These are phyloP conservation scores for Cirrhinus mrigala DNA, from an alignment of 2,797 vertebrate species.

Conservation along the genomic window DNA sequence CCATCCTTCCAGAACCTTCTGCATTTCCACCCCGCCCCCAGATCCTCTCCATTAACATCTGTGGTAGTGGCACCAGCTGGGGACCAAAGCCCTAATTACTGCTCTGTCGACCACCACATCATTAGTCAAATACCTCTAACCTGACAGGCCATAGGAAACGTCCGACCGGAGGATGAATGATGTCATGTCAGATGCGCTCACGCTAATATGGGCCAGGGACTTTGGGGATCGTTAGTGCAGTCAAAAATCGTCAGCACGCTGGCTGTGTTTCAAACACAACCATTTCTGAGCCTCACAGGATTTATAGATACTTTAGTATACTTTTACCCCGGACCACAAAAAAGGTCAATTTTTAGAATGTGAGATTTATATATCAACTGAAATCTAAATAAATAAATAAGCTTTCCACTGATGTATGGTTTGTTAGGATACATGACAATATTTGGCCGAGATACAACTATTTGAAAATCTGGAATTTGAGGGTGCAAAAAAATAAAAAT, in stretches of 20 bases:
- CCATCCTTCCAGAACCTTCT: constrained; percentile 49
- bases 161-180: constrained; percentile 13
- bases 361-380: too few relatives aligned
- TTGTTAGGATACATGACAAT: too few relatives aligned
- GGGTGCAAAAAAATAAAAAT: too few relatives aligned
- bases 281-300: not conserved
- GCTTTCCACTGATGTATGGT: too few relatives aligned
- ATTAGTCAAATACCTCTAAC: constrained; percentile 54
- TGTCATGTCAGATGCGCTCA: not conserved
- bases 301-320: not conserved
- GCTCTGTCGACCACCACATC: constrained; percentile 49
- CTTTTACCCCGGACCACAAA: not conserved
- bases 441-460: too few relatives aligned
- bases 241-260: not conserved
- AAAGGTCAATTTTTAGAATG: too few relatives aligned
- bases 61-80: constrained; percentile 62
- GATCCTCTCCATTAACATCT: constrained; percentile 52
- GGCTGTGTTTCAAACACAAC: constrained; percentile 9
- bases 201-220: not conserved
- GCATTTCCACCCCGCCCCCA: constrained; percentile 33
- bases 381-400: too few relatives aligned
- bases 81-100: constrained; percentile 63
- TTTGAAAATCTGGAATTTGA: too few relatives aligned
- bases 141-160: constrained; percentile 5
- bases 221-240: not conserved